Evolutionary conservation across 2,113 vertebrate species (phyloP), one percentile per base, ranked within the genome.

Genomic region (Gymnocephalus cernua): DNA sequence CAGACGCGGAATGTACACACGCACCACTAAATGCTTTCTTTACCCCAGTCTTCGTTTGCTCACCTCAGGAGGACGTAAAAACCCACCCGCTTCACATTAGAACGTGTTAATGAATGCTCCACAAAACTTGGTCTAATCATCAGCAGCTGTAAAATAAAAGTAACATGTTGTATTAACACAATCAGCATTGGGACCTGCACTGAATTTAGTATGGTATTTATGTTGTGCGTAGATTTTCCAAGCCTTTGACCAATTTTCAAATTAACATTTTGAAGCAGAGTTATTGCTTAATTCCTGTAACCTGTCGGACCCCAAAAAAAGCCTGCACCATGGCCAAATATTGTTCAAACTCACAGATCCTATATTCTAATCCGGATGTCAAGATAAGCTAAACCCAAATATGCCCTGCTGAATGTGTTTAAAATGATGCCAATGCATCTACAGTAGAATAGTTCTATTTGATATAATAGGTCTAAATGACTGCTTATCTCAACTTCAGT

Each of bases 401-500:
- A 21, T 27, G 11, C 2, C 38, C 38, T 8, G 2, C 68, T 44
- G 68, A 44, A 59, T 58, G 18, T 45, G 11, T 29, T 44, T 44
- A 1, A 68, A 25, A 38, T 15, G 18, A 25, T 35, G 18, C 29
- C 48, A 68, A 4, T 6, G 9, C 19, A 53, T n/a, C 19, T n/a
- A n/a, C n/a, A n/a, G n/a, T n/a, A 14, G 12, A 67, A 66, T 45
- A 62, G 54, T 68, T 62, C 8, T 3, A 23, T 75, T 50, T 51
- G 35, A 47, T 82, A 1, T 12, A 32, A 47, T 13, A 41, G 3
- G 35, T 15, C 5, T 79, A 23, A 77, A 64, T 62, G 41, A 53
- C 72, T 63, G 38, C 54, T 65, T 1, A 41, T 79, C 65, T 81
- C 61, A 29, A n/a, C 69, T 47, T 79, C 23, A 21, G 59, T 71